phyloP scores from a whole-genome alignment of 2,888 invertebrate genomes.

The Andricus curvator region DNA sequence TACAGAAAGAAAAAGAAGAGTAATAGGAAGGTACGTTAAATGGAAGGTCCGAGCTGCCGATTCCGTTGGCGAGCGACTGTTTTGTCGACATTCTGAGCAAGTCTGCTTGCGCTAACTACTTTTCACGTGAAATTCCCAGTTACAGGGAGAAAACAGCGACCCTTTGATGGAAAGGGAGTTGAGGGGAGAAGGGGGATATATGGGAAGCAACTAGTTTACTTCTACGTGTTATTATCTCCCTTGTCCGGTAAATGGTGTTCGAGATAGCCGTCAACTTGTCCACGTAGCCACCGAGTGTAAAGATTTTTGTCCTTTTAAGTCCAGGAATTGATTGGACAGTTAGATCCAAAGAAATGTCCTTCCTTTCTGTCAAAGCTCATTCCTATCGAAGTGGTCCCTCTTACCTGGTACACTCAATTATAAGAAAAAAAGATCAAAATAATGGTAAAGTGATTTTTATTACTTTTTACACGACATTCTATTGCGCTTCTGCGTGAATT shows the following conservation, averaged over 20 bases:
- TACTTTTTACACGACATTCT: too few species aligned
- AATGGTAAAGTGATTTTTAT: background rate
- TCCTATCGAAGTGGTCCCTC: background rate
- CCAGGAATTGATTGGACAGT: background rate
- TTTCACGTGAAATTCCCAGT: constrained; percentile 59
- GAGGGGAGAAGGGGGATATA: constrained; percentile 17
- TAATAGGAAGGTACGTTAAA: constrained; percentile 24
- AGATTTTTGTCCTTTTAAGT: constrained; percentile 33
- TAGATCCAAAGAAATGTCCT: background rate
- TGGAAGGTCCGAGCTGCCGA: constrained; percentile 46
- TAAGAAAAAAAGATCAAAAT: background rate
- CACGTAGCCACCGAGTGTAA: constrained; percentile 15
- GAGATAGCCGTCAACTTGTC: constrained; percentile 23
- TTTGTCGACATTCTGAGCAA: constrained; percentile 65
- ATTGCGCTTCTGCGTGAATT: constrained; percentile 17
- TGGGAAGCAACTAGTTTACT: constrained; percentile 63
- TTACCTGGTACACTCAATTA: constrained; percentile 44
- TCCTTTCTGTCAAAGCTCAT: background rate
- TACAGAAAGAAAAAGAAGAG: background rate
- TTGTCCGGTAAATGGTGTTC: constrained; percentile 22
- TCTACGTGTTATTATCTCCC: constrained; percentile 67
- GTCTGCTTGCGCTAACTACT: constrained; percentile 61
- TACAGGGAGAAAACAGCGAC: background rate
- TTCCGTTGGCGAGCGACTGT: constrained; percentile 53
- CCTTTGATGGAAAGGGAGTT: constrained; percentile 9